Percentiles rank a stretch among this genome's conserved stretches.
These are phyloP conservation scores for Otis tarda DNA, from an alignment of 2,113 vertebrate genomes.

Conservation along the genomic window DNA sequence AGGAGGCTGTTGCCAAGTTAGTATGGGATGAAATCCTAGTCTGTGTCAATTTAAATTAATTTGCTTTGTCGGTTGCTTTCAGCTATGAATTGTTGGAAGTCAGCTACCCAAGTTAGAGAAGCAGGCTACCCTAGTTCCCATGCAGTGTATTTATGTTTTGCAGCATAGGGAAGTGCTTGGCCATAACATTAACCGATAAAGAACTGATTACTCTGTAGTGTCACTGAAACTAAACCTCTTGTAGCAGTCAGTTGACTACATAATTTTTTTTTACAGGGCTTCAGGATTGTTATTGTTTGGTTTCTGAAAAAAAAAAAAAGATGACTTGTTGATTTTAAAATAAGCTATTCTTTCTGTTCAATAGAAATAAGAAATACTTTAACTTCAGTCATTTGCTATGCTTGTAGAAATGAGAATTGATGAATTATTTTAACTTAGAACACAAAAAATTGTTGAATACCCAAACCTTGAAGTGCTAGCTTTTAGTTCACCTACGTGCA, in stretches of 20 bases:
- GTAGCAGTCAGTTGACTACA: neutral
- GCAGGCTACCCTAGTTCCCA: neutral
- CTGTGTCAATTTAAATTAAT: neutral
- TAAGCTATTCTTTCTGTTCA: neutral
- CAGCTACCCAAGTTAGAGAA: neutral
- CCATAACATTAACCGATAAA: neutral
- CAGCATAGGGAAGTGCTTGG: neutral
- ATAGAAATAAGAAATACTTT: neutral
- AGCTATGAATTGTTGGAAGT: neutral
- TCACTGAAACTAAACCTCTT: neutral
- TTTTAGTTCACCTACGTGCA: neutral
- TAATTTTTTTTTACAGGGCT: neutral
- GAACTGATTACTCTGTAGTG: neutral
- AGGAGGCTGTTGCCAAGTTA: neutral
- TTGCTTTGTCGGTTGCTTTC: conserved; percentile 1
- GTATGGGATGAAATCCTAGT: neutral
- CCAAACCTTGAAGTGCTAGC: neutral
- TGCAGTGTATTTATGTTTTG: neutral
- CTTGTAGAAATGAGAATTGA: neutral
- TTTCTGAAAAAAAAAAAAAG: neutral
- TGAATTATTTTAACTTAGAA: neutral
- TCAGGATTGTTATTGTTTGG: neutral
- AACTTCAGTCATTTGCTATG: neutral
- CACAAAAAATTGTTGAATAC: neutral
- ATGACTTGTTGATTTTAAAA: neutral